phyloP scores from a whole-genome alignment of 2,113 vertebrate species.

The Gymnocephalus cernua region DNA sequence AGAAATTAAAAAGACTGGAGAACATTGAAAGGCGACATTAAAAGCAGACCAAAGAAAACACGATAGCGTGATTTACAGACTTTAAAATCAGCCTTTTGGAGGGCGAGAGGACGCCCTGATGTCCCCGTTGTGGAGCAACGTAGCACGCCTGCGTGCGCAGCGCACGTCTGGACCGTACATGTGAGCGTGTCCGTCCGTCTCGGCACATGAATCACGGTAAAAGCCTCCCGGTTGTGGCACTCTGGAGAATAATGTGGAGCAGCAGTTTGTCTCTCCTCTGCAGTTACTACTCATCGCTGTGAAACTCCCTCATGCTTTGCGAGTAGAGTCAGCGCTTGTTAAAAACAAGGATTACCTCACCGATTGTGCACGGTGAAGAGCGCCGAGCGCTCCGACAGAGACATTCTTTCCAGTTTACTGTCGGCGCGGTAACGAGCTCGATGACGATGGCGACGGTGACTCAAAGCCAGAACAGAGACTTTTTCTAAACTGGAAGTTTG shows the following conservation, averaged over 20 bases:
- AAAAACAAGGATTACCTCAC: slow-evolving; percentile 78
- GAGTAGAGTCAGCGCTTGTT: slow-evolving; percentile 74
- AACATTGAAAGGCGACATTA: neutral
- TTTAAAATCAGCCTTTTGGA: neutral
- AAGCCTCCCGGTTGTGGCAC: slow-evolving; percentile 27
- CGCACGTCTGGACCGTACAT: neutral
- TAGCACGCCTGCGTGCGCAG: neutral
- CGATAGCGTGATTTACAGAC: neutral
- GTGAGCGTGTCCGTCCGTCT: slow-evolving; percentile 31
- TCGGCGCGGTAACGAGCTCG: slow-evolving; percentile 54
- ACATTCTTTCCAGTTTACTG: slow-evolving; percentile 80
- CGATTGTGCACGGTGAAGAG: slow-evolving; percentile 63
- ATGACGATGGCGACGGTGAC: neutral
- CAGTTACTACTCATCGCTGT: slow-evolving; percentile 48
- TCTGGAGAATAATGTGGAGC: slow-evolving; percentile 39
- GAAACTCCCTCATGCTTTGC: slow-evolving; percentile 68
- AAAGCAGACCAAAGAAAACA: neutral
- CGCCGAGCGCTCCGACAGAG: slow-evolving; percentile 45
- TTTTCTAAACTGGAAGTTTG: neutral
- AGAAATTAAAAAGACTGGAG: neutral
- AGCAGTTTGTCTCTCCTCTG: slow-evolving; percentile 43
- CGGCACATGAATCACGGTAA: slow-evolving; percentile 34
- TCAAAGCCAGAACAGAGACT: neutral
- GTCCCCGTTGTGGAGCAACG: neutral
- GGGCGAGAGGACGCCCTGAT: neutral